These are phyloP conservation scores for Aleiodes leptofemur DNA, from an alignment of 2,888 invertebrate species.

Conservation along the genomic window DNA sequence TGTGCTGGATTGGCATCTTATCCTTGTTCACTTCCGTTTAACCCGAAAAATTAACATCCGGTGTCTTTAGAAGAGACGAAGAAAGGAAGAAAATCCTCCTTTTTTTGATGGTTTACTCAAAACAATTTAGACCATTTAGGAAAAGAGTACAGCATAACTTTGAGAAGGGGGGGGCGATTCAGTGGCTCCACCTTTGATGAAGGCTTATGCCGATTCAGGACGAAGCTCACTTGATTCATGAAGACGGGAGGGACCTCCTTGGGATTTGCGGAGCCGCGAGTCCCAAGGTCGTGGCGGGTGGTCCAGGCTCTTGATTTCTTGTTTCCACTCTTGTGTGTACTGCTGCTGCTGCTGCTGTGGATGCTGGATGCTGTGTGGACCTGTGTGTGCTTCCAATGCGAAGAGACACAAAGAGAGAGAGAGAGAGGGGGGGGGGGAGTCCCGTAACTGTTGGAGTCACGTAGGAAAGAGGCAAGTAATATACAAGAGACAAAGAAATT, in stretches of 20 bases:
- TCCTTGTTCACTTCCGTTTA: conserved; percentile 10
- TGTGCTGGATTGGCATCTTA: neutral
- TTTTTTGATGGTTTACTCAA: too few species aligned
- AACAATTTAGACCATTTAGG: too few species aligned
- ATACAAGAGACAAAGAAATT: conserved; percentile 41
- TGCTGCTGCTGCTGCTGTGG: conserved; percentile 23
- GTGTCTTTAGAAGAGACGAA: neutral
- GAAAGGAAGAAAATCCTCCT: too few species aligned
- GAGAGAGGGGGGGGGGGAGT: conserved; percentile 1
- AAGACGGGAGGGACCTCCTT: conserved; percentile 75
- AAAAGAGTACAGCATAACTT: too few species aligned
- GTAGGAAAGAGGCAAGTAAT: conserved; percentile 23
- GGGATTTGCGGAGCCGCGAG: conserved; percentile 69
- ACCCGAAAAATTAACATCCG: conserved; percentile 47
- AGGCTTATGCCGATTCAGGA: conserved; percentile 74
- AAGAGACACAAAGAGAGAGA: neutral
- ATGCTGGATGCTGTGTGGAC: neutral
- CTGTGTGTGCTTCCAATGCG: conserved; percentile 41
- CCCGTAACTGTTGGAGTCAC: conserved; percentile 24
- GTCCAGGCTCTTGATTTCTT: conserved; percentile 75
- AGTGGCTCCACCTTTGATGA: conserved; percentile 60
- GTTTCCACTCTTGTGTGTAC: conserved; percentile 66
- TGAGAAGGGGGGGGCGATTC: too few species aligned
- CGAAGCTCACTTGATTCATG: conserved; percentile 72
- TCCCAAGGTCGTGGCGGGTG: conserved; percentile 73